Evolutionary conservation across 1,140 invertebrate species (phyloP), one percentile per base, ranked within the genome.

Genomic region (Protaetia brevitarsis): DNA sequence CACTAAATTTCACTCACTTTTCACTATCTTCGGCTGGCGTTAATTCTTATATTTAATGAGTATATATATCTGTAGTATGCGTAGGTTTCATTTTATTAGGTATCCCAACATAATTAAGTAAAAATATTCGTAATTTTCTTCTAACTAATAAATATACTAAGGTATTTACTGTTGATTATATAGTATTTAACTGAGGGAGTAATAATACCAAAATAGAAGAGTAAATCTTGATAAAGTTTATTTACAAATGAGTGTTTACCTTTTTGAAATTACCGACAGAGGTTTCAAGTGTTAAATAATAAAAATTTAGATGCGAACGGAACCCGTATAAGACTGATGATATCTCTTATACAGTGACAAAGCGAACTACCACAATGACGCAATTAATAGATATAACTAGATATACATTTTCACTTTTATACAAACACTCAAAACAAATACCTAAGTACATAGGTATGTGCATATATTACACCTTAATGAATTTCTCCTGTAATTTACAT

Each of bases 401-500:
- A n/a, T 36, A 8, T 10, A 13, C 8, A 8, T 36, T 36, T 36
- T 36, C 16, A 36, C 8, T 36, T 36, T 36, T 36, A 36, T 13
- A 36, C 8, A 36, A 36, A 36, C 34, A 51, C 41, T 51, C 41
- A 8, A 51, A 51, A n/a, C 16, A 23, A 51, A 51, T 51, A 51
- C 41, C 8, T 34, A 23, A n/a, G 26, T 21, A n/a, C 16, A n/a
- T 10, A 23, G n/a, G n/a, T n/a, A n/a, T n/a, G n/a, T n/a, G n/a
- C n/a, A n/a, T n/a, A n/a, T n/a, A n/a, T n/a, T 19, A 21, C n/a
- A 23, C 13, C 8, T 19, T 51, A 51, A 51, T 23, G 41, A 51
- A 13, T 23, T 51, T 51, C 41, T 16, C 16, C 41, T 21, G 41
- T 51, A 51, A 51, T 51, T 51, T 51, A 51, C 41, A 51, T 45